Evolutionary conservation across 2,113 vertebrate genomes (phyloP), one percentile per base, ranked within the genome.

Genomic region (Thamnaconus septentrionalis): DNA sequence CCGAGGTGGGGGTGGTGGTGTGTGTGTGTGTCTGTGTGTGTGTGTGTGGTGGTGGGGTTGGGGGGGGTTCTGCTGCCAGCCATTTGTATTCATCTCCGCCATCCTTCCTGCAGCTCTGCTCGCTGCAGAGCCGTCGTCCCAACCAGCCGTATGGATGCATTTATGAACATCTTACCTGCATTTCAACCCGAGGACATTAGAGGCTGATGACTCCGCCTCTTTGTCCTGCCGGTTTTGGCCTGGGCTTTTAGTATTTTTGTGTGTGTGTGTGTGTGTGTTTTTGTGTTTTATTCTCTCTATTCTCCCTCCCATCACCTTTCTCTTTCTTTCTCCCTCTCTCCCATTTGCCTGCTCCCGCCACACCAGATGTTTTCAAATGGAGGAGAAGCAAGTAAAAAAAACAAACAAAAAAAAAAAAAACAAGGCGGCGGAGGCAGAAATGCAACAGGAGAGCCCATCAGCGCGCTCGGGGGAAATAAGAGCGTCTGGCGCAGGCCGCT

Each of bases 71-170:
- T 31, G 18, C 18, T 31, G 18, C 18, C 43, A 77, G 68, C 75
- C 84, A 90, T 91, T 92, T 91, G 88, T 91, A 90, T 91, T 90
- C 90, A 31, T 80, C 69, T 71, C 79, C 63, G 69, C 78, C 84
- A 79, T 80, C 83, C 83, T 87, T 79, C 85, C 60, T 69, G 1
- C 18, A 31, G 18, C 81, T 85, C 83, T 31, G 18, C 18, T 77
- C 80, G 74, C 84, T 87, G 79, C 80, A 82, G 69, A 67, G 68
- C 45, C 72, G 63, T 83, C 78, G 77, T 64, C 53, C 64, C 76
- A 31, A 31, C 18, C 18, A 31, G 18, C 18, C 18, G 18, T 2
- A 31, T 31, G 18, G 18, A 31, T 31, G 18, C 18, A 31, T 31
- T 31, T 31, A 31, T 31, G 18, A 31, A 31, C 18, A 31, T 31